Evolutionary conservation across 2,797 vertebrate species (phyloP).

Genomic region (Botia kubotai): DNA sequence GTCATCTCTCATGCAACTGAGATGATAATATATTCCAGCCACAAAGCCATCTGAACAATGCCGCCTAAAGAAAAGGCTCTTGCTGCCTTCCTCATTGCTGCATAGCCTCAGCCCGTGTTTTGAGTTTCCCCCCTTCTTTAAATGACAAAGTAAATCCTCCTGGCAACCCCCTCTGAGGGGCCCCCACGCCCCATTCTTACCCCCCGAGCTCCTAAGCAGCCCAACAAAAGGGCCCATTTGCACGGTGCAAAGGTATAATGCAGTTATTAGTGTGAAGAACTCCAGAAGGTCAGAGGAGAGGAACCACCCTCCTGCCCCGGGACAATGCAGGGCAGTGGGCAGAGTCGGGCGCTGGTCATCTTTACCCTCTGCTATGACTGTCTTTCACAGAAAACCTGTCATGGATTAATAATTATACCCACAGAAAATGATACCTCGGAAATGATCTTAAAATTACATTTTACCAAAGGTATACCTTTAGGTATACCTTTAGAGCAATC

Average conservation of each 20-base stretch:
- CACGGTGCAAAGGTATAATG: constrained; percentile 67
- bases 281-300: constrained; percentile 60
- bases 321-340: constrained; percentile 61
- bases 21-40: constrained; percentile 65
- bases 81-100: constrained; percentile 53
- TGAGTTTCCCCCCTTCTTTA: constrained; percentile 61
- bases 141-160: constrained; percentile 68
- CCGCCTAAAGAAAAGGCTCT: constrained; percentile 53
- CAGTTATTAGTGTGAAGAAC: constrained; percentile 67
- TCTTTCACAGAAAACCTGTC: constrained; percentile 53
- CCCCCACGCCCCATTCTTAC: constrained; percentile 52
- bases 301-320: constrained; percentile 57
- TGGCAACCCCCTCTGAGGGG: constrained; percentile 52
- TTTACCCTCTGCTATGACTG: constrained; percentile 54
- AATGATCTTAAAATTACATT: no score
- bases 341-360: constrained; percentile 57
- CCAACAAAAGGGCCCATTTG: constrained; percentile 69
- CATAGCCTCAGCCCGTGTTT: constrained; percentile 52
- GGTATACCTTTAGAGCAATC: no score
- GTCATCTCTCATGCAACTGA: constrained; percentile 55
- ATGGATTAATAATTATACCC: constrained; percentile 45
- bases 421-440: constrained; percentile 19
- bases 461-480: no score
- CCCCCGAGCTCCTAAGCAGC: constrained; percentile 59
- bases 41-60: constrained; percentile 64